phyloP scores from a whole-genome alignment of 2,888 invertebrate genomes.

The Apodemia mormo region DNA sequence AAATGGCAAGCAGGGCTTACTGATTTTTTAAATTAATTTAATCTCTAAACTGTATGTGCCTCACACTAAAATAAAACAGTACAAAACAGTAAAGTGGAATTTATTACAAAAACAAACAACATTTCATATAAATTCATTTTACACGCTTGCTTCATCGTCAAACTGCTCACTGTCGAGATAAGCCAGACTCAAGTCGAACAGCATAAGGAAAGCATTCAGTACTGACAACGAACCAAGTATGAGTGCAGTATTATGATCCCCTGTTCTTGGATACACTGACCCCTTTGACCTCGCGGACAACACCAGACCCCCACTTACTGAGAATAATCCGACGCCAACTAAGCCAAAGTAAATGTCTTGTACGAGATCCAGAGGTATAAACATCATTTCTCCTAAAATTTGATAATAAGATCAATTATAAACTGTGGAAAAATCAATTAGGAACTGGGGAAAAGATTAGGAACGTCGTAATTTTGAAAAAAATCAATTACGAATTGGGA shows the following conservation, averaged over 20 bases:
- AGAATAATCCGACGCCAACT: slow-evolving; percentile 60
- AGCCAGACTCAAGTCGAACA: slow-evolving; percentile 67
- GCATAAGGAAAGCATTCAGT: slow-evolving; percentile 58
- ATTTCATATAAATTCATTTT: slow-evolving; percentile 38
- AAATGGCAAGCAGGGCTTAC: too few relatives aligned
- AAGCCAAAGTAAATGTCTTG: slow-evolving; percentile 74
- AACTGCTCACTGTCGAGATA: slow-evolving; percentile 73
- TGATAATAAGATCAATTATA: neutral
- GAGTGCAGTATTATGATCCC: slow-evolving; percentile 54
- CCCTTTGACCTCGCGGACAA: slow-evolving; percentile 51
- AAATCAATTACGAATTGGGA: too few relatives aligned
- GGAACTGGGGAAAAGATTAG: too few relatives aligned
- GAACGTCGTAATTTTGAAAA: too few relatives aligned
- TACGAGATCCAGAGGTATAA: slow-evolving; percentile 70
- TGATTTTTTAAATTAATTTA: too few relatives aligned
- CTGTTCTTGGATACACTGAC: slow-evolving; percentile 55
- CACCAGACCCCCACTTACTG: slow-evolving; percentile 59
- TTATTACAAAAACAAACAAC: slow-evolving; percentile 1
- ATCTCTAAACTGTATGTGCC: too few relatives aligned
- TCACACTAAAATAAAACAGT: neutral
- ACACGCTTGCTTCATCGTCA: slow-evolving; percentile 67
- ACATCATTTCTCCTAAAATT: slow-evolving; percentile 71
- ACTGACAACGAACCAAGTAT: slow-evolving; percentile 55
- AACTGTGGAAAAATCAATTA: neutral
- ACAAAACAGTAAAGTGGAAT: neutral